Base-by-base conservation (phyloP, 2,113 vertebrate genomes). In the Psilopogon haemacephalus region DNA sequence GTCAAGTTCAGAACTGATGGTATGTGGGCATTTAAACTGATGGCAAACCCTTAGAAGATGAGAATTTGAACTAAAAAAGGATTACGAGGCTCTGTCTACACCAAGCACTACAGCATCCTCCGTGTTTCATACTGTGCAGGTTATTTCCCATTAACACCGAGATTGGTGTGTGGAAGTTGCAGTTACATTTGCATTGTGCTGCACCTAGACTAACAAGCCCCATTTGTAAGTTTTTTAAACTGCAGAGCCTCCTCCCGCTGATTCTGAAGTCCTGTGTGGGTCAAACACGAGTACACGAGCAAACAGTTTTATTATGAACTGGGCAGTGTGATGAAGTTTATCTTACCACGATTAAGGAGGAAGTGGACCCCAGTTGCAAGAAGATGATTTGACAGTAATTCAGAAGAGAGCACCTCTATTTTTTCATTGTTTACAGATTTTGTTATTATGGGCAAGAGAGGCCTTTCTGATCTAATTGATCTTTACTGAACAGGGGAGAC, bases 281-380 rank as follows among this genome's bases (percentile, higher is more conserved):
- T 70, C 33, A 83, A 6, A 38, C 1, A 0, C 2, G n/a, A 15
- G 28, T 60, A 20, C 26, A 11, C 40, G 38, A 79, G 27, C 78
- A 46, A 30, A 4, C 8, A 8, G 35, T 52, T 64, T 56, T 33
- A 3, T 48, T 37, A 9, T 32, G 35, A 52, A n/a, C 20, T 59
- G 55, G 37, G 60, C 50, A n/a, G 9, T 8, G 20, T 70, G 80
- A 27, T 15, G 26, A 0, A 0, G 14, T 68, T 89, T 68, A 16
- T 65, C 14, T 12, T 83, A 18, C 0, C 44, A 10, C 0, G 0
- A 15, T 1, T 46, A 55, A 88, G 58, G 23, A 58, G 63, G 28
- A 75, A 19, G 6, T 18, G 38, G 30, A 70, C 40, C 26, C 46
- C 44, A 32, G 15, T 0, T 1, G 11, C 1, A 3, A 50, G 73